Conservation (phyloP, 2,888 invertebrate genomes). For the Dicyrtoma fusca region DNA sequence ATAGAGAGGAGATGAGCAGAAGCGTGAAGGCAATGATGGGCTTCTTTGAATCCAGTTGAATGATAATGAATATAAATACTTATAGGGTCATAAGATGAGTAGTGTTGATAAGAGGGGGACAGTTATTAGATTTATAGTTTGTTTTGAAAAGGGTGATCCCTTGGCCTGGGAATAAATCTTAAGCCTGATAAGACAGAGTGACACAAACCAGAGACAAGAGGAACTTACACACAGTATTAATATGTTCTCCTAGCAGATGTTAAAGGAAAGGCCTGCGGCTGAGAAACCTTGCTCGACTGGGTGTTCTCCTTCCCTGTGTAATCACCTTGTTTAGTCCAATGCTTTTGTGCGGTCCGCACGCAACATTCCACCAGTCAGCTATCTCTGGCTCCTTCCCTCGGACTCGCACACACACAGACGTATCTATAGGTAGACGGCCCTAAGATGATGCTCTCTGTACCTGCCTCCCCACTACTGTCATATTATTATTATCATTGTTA, state of each 20-base stretch:
- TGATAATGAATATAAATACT: slow-evolving; percentile 50
- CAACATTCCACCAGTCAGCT: slow-evolving; percentile 46
- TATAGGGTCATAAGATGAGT: slow-evolving; percentile 55
- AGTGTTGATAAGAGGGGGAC: slow-evolving; percentile 56
- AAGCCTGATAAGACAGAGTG: slow-evolving; percentile 49
- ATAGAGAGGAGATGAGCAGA: neutral
- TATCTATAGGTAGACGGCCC: neutral
- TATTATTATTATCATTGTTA: neutral
- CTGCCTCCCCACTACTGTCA: slow-evolving; percentile 1
- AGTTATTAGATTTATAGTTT: slow-evolving; percentile 57
- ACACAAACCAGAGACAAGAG: slow-evolving; percentile 51
- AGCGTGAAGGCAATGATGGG: slow-evolving; percentile 53
- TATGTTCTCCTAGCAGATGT: slow-evolving; percentile 37
- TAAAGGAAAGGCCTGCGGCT: slow-evolving; percentile 42
- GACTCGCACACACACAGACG: too few relatives aligned
- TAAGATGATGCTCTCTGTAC: slow-evolving; percentile 33
- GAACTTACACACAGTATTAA: slow-evolving; percentile 38
- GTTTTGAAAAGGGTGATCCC: slow-evolving; percentile 56
- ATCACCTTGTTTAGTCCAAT: slow-evolving; percentile 53
- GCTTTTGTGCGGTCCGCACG: slow-evolving; percentile 55
- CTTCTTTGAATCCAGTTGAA: slow-evolving; percentile 37
- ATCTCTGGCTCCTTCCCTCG: slow-evolving; percentile 2
- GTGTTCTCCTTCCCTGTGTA: slow-evolving; percentile 54
- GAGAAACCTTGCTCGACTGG: slow-evolving; percentile 49
- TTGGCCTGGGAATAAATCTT: slow-evolving; percentile 52